Evolutionary conservation across 2,888 invertebrate genomes (phyloP).

Genomic region (Rhabditoides inermis): DNA sequence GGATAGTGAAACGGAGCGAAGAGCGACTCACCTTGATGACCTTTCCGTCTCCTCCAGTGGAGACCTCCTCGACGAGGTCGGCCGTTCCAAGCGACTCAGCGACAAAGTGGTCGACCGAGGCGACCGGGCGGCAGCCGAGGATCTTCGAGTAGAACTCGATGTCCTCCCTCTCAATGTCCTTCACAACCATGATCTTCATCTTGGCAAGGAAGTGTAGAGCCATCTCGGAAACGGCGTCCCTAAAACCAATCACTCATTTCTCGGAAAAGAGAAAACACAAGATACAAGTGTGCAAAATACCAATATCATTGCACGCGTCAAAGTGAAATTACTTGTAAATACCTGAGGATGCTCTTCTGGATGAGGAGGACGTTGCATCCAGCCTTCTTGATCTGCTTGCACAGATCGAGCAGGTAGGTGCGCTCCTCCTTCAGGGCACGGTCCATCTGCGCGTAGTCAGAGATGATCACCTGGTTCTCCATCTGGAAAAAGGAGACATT

Average conservation of each 20-base stretch:
- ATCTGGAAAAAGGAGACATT: conserved; percentile 61
- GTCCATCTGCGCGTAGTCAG: conserved; percentile 99
- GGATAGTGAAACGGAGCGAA: too few relatives aligned
- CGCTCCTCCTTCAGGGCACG: conserved; percentile 93
- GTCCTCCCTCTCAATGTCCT: conserved; percentile 94
- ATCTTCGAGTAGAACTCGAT: conserved; percentile 88
- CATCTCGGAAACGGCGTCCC: conserved; percentile 91
- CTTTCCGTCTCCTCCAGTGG: conserved; percentile 72
- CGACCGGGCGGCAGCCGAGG: conserved; percentile 69
- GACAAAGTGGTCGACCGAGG: conserved; percentile 92
- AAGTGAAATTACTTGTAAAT: conserved; percentile 14
- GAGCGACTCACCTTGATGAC: conserved; percentile 69
- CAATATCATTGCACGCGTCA: not conserved
- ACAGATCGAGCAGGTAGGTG: conserved; percentile 90
- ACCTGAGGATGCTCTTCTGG: conserved; percentile 72
- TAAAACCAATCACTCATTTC: conserved; percentile 55
- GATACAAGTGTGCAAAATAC: not conserved
- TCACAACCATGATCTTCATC: conserved; percentile 95
- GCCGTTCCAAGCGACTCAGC: conserved; percentile 83
- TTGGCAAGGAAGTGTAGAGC: conserved; percentile 96
- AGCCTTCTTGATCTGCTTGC: conserved; percentile 94
- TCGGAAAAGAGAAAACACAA: not conserved
- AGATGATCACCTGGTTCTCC: conserved; percentile 84
- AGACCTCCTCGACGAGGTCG: conserved; percentile 85
- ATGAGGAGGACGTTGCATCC: conserved; percentile 95